Percentiles rank a stretch among this genome's conserved stretches.
Evolutionary conservation across 2,113 vertebrate genomes (phyloP).

Genomic region (Rana temporaria): DNA sequence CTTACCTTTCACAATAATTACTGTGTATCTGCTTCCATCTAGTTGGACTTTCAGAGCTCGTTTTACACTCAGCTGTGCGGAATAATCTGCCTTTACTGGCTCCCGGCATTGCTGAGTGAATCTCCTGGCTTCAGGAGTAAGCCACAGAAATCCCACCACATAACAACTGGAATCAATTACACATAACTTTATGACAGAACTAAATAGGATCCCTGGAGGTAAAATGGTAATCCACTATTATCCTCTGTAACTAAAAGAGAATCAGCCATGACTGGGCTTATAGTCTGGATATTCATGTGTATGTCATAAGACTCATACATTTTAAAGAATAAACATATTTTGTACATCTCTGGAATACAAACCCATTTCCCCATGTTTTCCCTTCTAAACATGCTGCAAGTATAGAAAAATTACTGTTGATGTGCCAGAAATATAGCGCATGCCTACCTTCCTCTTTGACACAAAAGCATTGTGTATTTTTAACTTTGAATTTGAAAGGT

Average conservation of each 20-base stretch:
- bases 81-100: background rate
- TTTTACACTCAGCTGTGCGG: background rate
- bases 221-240: background rate
- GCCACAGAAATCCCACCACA: background rate
- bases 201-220: background rate
- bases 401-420: no score
- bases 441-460: no score
- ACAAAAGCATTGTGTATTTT: no score
- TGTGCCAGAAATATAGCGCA: no score
- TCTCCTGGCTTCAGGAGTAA: background rate
- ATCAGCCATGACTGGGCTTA: no score
- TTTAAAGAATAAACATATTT: no score
- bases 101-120: background rate
- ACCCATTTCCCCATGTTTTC: no score
- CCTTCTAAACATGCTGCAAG: no score
- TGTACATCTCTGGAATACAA: no score
- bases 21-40: background rate
- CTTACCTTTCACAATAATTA: background rate
- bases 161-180: conserved; percentile 6
- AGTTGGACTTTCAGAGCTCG: background rate
- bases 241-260: background rate
- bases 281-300: no score
- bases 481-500: no score
- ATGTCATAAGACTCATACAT: no score
- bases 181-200: background rate